Evolutionary conservation across 37 sponge, comb jelly and placozoan genomes (phyloP).

Genomic region (Oscarella lobularis): DNA sequence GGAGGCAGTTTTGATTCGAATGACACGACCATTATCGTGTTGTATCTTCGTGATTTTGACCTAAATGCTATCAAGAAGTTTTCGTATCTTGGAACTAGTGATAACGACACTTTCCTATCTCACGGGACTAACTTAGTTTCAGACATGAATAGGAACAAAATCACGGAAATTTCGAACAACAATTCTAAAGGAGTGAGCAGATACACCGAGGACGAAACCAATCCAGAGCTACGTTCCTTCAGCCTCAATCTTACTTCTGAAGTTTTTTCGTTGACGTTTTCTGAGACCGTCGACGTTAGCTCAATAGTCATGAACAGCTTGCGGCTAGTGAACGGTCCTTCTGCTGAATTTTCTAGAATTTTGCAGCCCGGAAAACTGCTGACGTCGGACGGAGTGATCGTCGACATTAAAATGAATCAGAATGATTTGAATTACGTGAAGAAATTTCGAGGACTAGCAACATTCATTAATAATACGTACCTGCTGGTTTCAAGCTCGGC

Average conservation of each 20-base stretch:
- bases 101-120: constrained; percentile 6
- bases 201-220: constrained; percentile 38
- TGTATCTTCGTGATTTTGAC: constrained; percentile 26
- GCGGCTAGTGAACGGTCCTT: not conserved
- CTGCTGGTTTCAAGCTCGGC: constrained; percentile 15
- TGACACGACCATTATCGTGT: constrained; percentile 38
- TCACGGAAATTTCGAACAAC: not conserved
- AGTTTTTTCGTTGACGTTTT: constrained; percentile 43
- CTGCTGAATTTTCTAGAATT: constrained; percentile 5
- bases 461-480: constrained; percentile 29
- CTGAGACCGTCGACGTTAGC: constrained; percentile 39
- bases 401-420: constrained; percentile 34
- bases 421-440: constrained; percentile 69
- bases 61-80: constrained; percentile 73
- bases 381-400: constrained; percentile 40
- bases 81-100: constrained; percentile 32
- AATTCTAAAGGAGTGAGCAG: constrained; percentile 1
- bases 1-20: constrained; percentile 16
- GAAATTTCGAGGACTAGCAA: constrained; percentile 34
- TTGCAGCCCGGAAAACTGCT: constrained; percentile 9
- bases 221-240: constrained; percentile 30
- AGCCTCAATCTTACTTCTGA: constrained; percentile 55
- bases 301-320: not conserved
- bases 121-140: not conserved
- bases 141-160: not conserved